These are phyloP conservation scores for Eupithecia pulchellata DNA, from an alignment of 2,888 invertebrate species.

Conservation along the genomic window DNA sequence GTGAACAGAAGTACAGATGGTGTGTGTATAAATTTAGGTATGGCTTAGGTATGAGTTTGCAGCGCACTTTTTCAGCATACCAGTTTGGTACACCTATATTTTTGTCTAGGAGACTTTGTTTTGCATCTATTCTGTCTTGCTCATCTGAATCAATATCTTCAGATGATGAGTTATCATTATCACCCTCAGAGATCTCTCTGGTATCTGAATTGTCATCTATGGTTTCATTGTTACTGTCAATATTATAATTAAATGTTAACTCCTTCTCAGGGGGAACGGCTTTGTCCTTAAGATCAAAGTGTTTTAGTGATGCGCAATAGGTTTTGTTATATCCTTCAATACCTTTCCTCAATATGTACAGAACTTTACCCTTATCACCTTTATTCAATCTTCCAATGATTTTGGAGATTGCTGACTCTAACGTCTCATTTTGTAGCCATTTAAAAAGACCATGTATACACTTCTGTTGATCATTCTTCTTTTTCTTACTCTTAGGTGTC, in stretches of 20 bases:
- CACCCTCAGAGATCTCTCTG: slow-evolving; percentile 41
- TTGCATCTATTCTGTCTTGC: slow-evolving; percentile 45
- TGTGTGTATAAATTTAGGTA: slow-evolving; percentile 89
- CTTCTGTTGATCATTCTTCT: slow-evolving; percentile 87
- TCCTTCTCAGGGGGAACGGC: not conserved
- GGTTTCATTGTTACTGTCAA: slow-evolving; percentile 7
- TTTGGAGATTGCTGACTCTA: slow-evolving; percentile 88
- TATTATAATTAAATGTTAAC: slow-evolving; percentile 12
- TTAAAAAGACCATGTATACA: slow-evolving; percentile 89
- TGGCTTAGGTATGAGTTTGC: slow-evolving; percentile 86
- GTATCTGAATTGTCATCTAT: slow-evolving; percentile 22
- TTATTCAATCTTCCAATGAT: slow-evolving; percentile 87
- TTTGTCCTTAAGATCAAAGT: slow-evolving; percentile 73
- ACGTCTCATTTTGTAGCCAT: slow-evolving; percentile 90
- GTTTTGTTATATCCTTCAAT: slow-evolving; percentile 87
- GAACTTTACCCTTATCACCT: slow-evolving; percentile 80
- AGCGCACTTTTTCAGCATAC: slow-evolving; percentile 87
- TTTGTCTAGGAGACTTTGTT: not conserved
- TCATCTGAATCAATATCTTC: slow-evolving; percentile 48
- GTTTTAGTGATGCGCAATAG: slow-evolving; percentile 85
- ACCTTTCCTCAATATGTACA: slow-evolving; percentile 86
- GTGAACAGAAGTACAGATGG: slow-evolving; percentile 87
- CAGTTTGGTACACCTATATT: slow-evolving; percentile 82
- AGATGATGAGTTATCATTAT: slow-evolving; percentile 50
- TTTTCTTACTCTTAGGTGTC: slow-evolving; percentile 82